Conservation (phyloP, 2,888 invertebrate genomes). For the Tryphoninae sp. region DNA sequence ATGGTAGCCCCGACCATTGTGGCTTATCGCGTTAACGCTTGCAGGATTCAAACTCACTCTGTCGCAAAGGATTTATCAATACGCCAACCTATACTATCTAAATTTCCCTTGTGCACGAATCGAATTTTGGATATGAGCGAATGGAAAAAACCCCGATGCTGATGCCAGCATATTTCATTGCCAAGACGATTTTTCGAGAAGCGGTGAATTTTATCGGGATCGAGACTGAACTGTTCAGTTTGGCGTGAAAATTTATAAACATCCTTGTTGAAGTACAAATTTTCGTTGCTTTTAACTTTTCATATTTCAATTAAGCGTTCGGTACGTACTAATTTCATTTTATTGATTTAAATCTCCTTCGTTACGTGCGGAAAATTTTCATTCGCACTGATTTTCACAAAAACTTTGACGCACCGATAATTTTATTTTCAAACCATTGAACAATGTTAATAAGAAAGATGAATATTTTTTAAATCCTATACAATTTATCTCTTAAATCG, state of each 20-base stretch:
- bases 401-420: too few relatives aligned
- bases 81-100: conserved; percentile 25
- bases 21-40: conserved; percentile 54
- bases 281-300: too few relatives aligned
- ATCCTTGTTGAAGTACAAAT: too few relatives aligned
- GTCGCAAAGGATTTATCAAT: conserved; percentile 50
- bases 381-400: too few relatives aligned
- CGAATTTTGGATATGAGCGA: background rate
- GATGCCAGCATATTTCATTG: background rate
- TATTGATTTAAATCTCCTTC: too few relatives aligned
- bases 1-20: conserved; percentile 35
- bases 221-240: background rate
- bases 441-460: too few relatives aligned
- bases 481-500: too few relatives aligned
- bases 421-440: too few relatives aligned
- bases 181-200: background rate
- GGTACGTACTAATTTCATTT: too few relatives aligned
- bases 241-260: background rate
- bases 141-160: background rate
- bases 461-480: too few relatives aligned
- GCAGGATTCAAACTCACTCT: conserved; percentile 46
- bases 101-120: conserved; percentile 7
- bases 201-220: background rate
- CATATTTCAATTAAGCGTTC: too few relatives aligned
- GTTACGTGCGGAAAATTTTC: too few relatives aligned